A percentile compares a stretch with the other conserved stretches of the same genome.
These are phyloP conservation scores for Bolinopsis microptera DNA, from an alignment of 37 sponge, comb jelly and placozoan genomes.

Conservation along the genomic window DNA sequence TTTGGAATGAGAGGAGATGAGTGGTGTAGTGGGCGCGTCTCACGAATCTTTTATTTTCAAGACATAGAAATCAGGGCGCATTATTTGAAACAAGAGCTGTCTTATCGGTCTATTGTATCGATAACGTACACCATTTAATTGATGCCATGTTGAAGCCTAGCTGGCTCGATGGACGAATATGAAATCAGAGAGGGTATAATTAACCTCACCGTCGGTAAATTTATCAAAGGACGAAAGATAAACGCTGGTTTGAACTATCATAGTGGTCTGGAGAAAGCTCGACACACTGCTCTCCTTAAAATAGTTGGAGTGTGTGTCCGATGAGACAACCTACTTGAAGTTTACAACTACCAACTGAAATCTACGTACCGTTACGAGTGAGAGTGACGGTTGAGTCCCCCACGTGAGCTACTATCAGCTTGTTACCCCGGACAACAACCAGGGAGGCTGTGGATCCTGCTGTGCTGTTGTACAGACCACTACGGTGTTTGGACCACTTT, in stretches of 20 bases:
- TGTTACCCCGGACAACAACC: conserved; percentile 76
- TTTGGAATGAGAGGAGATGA: too few relatives aligned
- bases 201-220: too few relatives aligned
- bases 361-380: conserved; percentile 20
- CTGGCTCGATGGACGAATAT: background rate
- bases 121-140: background rate
- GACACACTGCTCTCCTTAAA: too few relatives aligned
- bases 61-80: background rate
- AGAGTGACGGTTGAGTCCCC: conserved; percentile 89
- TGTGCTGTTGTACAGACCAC: conserved; percentile 73
- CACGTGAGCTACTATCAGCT: conserved; percentile 83
- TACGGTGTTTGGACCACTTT: conserved; percentile 68
- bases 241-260: too few relatives aligned
- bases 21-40: too few relatives aligned
- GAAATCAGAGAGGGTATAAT: background rate
- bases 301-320: too few relatives aligned
- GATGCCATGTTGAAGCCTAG: background rate
- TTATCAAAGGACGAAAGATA: too few relatives aligned
- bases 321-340: too few relatives aligned
- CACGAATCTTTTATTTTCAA: background rate
- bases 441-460: conserved; percentile 86
- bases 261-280: too few relatives aligned
- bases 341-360: background rate
- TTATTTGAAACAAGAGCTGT: background rate
- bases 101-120: background rate